Base-by-base conservation (phyloP, 2,113 vertebrate genomes). In the Astur gentilis region DNA sequence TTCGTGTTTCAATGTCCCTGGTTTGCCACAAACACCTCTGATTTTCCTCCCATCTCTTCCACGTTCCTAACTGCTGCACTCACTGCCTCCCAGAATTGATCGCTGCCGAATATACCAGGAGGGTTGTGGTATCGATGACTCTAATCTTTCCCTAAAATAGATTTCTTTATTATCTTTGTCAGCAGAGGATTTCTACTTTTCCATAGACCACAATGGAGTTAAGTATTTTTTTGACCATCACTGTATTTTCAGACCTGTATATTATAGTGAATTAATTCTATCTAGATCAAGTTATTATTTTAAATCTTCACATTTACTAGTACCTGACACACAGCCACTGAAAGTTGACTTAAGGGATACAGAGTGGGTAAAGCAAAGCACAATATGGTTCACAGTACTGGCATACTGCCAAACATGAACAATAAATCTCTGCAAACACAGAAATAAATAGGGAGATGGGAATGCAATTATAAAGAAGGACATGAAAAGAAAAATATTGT, bases 391-490 rank as follows among this genome's bases (percentile, higher is more conserved):
- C 52, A 45, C 32, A 67, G 57, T 47, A 47, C 69, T 97, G 96
- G 95, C 95, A 92, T 69, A 44, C 54, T 89, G 95, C 94, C 91
- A 96, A 91, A 95, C n/a, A 69, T 82, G 61, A 90, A 90, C 80
- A 95, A 91, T 94, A 95, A 96, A 89, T 92, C 90, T 95, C 86
- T 97, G 95, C 92, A 97, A 96, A 96, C 61, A 94, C 82, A 64
- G 80, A 91, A 89, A 87, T 84, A 97, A 95, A 92, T 82, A 94
- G 76, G 64, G 57, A 91, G 77, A 93, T 89, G 76, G 70, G 27
- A 96, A 96, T 82, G 86, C 57, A 97, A 91, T 93, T 96, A 97
- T 67, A 60, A 85, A 92, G 38, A 21, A 79, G 25, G 42, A 65
- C 21, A 92, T 49, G 47, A 79, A 92, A 95, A 96, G 80, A 94